Evolutionary conservation across 2,797 vertebrate genomes (phyloP).

Genomic region (Pangasius mekongensis): DNA sequence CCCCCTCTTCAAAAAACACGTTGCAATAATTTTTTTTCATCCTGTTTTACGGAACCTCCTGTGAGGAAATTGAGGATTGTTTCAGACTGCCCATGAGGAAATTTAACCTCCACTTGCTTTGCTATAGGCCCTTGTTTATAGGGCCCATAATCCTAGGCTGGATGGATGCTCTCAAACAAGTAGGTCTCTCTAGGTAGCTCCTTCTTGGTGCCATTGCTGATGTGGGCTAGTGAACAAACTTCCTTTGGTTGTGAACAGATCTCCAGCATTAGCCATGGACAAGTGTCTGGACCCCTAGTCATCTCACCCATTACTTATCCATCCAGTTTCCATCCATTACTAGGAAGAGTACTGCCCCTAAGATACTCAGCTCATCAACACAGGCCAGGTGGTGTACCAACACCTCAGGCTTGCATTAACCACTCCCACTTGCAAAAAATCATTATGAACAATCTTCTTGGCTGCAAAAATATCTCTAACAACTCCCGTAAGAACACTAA

Average conservation of each 20-base stretch:
- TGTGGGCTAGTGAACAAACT: not conserved
- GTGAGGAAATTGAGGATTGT: not conserved
- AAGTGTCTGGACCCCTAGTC: not conserved
- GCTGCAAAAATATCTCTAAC: not conserved
- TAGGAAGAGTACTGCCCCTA: not conserved
- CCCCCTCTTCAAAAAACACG: not conserved
- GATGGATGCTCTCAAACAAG: not conserved
- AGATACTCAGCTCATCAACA: not conserved
- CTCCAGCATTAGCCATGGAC: not conserved
- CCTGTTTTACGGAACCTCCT: not conserved
- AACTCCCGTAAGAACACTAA: not conserved
- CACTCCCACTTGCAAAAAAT: not conserved
- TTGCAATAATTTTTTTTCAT: not conserved
- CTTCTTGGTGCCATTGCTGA: not conserved
- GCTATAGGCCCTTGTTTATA: not conserved
- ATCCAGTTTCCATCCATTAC: not conserved
- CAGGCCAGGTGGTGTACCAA: not conserved
- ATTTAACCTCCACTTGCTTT: not conserved
- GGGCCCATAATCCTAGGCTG: not conserved
- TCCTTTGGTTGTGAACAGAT: not conserved
- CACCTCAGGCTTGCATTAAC: not conserved
- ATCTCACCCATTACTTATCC: not conserved
- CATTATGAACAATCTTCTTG: not conserved
- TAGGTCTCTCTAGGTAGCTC: not conserved
- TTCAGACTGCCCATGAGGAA: not conserved